These are phyloP conservation scores for Leucozona laternaria DNA, from an alignment of 2,888 invertebrate species.

Conservation along the genomic window DNA sequence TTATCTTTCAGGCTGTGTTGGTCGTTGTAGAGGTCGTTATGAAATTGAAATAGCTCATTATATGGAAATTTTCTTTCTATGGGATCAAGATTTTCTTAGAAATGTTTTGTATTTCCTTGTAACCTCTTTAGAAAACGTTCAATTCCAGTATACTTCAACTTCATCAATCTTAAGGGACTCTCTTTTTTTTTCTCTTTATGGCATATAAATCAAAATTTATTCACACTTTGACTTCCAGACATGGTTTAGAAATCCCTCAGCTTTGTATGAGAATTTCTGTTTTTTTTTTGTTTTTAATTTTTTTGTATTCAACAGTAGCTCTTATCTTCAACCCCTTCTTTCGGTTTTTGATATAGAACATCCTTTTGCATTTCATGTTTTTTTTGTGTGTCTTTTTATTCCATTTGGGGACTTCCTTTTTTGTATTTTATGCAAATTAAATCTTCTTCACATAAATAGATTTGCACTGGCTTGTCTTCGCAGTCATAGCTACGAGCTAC, in stretches of 20 bases:
- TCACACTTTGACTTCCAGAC: conserved; percentile 51
- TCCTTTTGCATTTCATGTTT: conserved; percentile 24
- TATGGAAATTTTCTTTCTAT: no score
- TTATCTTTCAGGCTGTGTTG: no score
- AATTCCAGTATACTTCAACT: not conserved
- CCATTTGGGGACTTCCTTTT: conserved; percentile 42
- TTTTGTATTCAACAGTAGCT: conserved; percentile 8
- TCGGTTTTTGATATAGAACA: not conserved
- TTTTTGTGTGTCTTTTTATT: not conserved
- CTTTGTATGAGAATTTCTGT: conserved; percentile 45
- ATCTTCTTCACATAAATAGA: conserved; percentile 68
- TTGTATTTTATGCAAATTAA: conserved; percentile 69
- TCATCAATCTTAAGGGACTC: conserved; percentile 8
- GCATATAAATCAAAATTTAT: conserved; percentile 43
- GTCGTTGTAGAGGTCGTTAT: no score
- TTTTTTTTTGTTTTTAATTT: not conserved
- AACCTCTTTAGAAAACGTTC: not conserved
- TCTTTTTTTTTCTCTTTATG: not conserved
- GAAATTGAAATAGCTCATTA: no score
- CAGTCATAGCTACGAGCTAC: conserved; percentile 43
- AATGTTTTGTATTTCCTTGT: not conserved
- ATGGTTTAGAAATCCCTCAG: conserved; percentile 23
- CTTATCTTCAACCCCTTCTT: conserved; percentile 39
- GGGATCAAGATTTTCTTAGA: not conserved
- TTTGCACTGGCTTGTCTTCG: conserved; percentile 52